phyloP scores from a whole-genome alignment of 2,797 vertebrate genomes.

The Sorex maritimensis region DNA sequence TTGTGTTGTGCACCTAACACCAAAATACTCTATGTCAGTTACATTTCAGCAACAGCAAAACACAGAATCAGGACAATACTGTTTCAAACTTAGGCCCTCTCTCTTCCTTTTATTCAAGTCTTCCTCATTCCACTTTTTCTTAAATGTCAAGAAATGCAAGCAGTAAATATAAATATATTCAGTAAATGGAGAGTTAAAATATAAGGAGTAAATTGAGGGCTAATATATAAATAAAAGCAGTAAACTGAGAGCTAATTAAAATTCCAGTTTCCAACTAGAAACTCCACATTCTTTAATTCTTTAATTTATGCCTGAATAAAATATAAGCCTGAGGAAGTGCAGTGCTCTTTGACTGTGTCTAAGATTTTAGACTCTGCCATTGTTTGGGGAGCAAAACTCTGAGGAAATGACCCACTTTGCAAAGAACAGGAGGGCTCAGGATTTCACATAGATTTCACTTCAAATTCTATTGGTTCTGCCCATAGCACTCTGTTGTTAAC shows the following conservation, averaged over 20 bases:
- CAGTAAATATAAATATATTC: no score
- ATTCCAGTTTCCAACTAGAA: slow-evolving; percentile 64
- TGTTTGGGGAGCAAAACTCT: neutral
- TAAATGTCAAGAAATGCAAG: neutral
- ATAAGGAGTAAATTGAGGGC: neutral
- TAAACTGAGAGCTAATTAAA: slow-evolving; percentile 80
- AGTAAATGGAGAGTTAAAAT: neutral
- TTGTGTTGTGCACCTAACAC: neutral
- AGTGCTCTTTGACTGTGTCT: neutral
- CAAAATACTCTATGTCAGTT: neutral
- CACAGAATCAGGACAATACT: neutral
- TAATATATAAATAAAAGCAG: slow-evolving; percentile 32
- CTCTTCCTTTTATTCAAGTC: slow-evolving; percentile 29
- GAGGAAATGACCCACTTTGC: neutral
- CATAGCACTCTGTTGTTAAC: neutral
- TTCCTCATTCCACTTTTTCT: slow-evolving; percentile 3
- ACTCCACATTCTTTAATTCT: slow-evolving; percentile 53
- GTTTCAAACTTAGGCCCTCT: slow-evolving; percentile 15
- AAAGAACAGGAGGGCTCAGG: neutral
- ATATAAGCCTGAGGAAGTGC: slow-evolving; percentile 33
- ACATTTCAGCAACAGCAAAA: neutral
- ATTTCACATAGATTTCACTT: neutral
- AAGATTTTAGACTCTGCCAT: no score
- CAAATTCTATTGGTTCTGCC: neutral
- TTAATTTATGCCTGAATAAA: slow-evolving; percentile 58